These are phyloP conservation scores for Subacronicta megacephala DNA, from an alignment of 2,888 invertebrate species.

Conservation along the genomic window DNA sequence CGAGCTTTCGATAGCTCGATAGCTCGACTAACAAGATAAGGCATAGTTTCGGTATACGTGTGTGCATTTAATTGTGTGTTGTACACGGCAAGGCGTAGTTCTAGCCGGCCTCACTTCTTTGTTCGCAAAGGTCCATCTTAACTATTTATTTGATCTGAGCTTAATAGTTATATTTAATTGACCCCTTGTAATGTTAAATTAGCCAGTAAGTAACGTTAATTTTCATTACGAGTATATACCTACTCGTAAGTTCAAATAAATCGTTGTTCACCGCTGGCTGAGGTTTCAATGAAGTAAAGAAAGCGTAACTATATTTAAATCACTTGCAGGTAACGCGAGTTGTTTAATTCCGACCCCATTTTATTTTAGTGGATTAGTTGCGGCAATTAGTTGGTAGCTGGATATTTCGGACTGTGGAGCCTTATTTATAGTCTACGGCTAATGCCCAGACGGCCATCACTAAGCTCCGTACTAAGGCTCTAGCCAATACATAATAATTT, in stretches of 20 bases:
- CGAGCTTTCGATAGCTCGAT: too few relatives aligned
- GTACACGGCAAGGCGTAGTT: too few relatives aligned
- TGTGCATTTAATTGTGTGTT: too few relatives aligned
- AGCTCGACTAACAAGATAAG: too few relatives aligned
- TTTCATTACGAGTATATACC: too few relatives aligned
- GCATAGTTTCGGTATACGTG: too few relatives aligned
- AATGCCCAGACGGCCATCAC: slow-evolving; percentile 66
- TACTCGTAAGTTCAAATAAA: slow-evolving; percentile 46
- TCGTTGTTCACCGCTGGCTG: slow-evolving; percentile 33
- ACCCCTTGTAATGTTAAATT: not conserved
- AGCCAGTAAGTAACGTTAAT: slow-evolving; percentile 36
- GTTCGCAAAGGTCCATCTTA: too few relatives aligned
- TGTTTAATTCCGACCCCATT: slow-evolving; percentile 67
- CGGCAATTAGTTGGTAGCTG: slow-evolving; percentile 77
- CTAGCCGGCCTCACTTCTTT: too few relatives aligned
- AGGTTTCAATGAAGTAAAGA: slow-evolving; percentile 54
- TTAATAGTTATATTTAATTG: too few relatives aligned
- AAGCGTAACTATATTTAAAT: slow-evolving; percentile 63
- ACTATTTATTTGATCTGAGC: too few relatives aligned
- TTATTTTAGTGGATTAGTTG: slow-evolving; percentile 81
- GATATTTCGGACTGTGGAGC: slow-evolving; percentile 73
- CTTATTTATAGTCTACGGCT: slow-evolving; percentile 74
- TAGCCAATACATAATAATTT: slow-evolving; percentile 66
- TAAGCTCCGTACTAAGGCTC: slow-evolving; percentile 70
- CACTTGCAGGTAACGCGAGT: slow-evolving; percentile 57